Evolutionary conservation across 2,797 vertebrate species (phyloP), one percentile per base, ranked within the genome.

Genomic region (Phataginus tricuspis): DNA sequence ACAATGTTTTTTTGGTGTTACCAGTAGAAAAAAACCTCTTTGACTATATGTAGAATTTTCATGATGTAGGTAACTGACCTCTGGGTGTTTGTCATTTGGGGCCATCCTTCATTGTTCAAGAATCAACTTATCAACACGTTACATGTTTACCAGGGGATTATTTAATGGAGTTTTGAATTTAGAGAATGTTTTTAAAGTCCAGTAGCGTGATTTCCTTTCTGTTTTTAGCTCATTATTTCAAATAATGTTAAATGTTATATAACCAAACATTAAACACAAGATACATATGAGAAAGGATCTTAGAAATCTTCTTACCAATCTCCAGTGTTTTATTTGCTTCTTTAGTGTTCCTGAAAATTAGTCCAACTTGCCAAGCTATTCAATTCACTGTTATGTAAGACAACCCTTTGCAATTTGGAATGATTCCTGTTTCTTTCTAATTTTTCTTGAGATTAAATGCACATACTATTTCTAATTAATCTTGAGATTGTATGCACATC

Each of bases 221-320:
- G 5, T 79, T 95, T 86, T 96, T 89, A 49, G 37, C 42, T 95
- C 49, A 57, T 61, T 79, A 57, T 96, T 94, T 97, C 69, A 94
- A 72, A 31, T 82, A 90, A 45, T 72, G 31, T 92, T 84, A 90
- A 79, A 59, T 84, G 71, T 96, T 95, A 92, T 59, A 25, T 78
- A 86, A 66, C 45, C 25, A 79, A 75, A n/a, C 63, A 31, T 86
- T 74, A 55, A 68, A 77, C 12, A 68, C 69, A 21, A 21, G 2
- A 45, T 75, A 39, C 14, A 42, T 78, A 45, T 45, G 79, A 88
- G 63, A 75, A 90, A 69, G 13, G 19, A 82, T 34, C 64, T 72
- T 83, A 83, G 79, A 84, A 96, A 39, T 90, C 15, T 75, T 57
- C 23, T 85, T 86, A 53, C 55, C 31, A 39, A 0, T 64, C 51